A percentile compares a stretch with the other conserved stretches of the same genome.
phyloP scores from a whole-genome alignment of 2,113 vertebrate species.

The Asarcornis scutulata region DNA sequence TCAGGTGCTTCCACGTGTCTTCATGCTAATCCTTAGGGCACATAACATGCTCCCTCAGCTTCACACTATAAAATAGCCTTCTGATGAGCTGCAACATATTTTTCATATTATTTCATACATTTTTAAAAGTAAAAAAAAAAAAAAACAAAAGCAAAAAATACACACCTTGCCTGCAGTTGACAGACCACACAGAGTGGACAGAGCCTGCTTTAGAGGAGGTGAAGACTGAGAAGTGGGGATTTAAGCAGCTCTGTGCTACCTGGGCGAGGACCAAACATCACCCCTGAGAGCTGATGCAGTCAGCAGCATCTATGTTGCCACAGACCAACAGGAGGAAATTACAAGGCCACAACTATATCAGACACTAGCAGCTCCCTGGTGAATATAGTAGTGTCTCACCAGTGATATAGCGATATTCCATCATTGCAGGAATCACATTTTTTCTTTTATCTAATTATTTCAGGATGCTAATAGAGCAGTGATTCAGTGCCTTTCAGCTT shows the following conservation, averaged over 20 bases:
- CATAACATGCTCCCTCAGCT: fast-evolving
- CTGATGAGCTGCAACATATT: neutral
- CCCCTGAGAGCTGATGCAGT: neutral
- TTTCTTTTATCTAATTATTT: neutral
- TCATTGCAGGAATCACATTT: neutral
- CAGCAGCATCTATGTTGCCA: neutral
- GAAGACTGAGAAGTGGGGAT: neutral
- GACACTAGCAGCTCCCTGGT: neutral
- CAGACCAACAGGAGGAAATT: neutral
- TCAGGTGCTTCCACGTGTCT: neutral
- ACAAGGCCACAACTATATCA: neutral
- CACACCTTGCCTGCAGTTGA: neutral
- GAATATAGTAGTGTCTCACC: neutral
- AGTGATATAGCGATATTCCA: neutral
- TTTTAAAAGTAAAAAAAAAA: neutral
- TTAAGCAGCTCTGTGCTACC: neutral
- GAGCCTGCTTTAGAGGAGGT: neutral
- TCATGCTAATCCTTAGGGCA: neutral
- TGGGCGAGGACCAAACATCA: neutral
- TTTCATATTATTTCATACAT: neutral
- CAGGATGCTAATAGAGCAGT: neutral
- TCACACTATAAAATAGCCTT: neutral
- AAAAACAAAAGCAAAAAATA: neutral
- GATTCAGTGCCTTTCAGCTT: neutral
- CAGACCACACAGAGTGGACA: neutral